Conservation (phyloP, 2,113 vertebrate genomes). For the Cephalopterus ornatus region DNA sequence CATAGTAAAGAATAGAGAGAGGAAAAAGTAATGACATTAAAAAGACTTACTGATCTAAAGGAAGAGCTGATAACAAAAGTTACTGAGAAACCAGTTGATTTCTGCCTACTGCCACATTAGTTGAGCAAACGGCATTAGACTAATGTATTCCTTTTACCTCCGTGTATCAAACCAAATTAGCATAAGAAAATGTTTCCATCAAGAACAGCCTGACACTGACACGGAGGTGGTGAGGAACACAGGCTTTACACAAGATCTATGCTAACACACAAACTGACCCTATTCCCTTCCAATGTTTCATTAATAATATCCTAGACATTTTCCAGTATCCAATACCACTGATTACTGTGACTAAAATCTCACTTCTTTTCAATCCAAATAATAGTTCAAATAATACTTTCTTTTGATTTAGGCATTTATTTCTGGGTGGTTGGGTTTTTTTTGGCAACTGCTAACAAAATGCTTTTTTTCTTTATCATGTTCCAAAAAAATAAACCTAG, state of each 20-base stretch:
- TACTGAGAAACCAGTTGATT: conserved; percentile 43
- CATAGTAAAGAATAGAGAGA: background rate
- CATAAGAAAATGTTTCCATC: conserved; percentile 46
- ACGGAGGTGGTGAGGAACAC: background rate
- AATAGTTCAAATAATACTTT: background rate
- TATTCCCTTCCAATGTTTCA: conserved; percentile 54
- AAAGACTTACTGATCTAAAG: conserved; percentile 34
- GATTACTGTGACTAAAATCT: background rate
- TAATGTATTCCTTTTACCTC: conserved; percentile 43
- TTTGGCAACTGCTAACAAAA: background rate
- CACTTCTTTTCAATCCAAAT: background rate
- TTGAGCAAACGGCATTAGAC: conserved; percentile 5
- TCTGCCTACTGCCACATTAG: conserved; percentile 46
- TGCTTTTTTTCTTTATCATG: background rate
- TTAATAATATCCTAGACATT: conserved; percentile 34
- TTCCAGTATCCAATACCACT: conserved; percentile 42
- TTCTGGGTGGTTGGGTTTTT: background rate
- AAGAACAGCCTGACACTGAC: background rate
- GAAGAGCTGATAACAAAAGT: conserved; percentile 57
- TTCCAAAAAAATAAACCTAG: background rate
- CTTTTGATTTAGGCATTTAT: background rate
- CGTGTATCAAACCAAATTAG: conserved; percentile 25
- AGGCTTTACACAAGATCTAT: conserved; percentile 10
- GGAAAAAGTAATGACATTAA: background rate
- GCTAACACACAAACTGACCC: background rate